Conservation (phyloP, 2,797 vertebrate species). For the Tiaroga cobitis region DNA sequence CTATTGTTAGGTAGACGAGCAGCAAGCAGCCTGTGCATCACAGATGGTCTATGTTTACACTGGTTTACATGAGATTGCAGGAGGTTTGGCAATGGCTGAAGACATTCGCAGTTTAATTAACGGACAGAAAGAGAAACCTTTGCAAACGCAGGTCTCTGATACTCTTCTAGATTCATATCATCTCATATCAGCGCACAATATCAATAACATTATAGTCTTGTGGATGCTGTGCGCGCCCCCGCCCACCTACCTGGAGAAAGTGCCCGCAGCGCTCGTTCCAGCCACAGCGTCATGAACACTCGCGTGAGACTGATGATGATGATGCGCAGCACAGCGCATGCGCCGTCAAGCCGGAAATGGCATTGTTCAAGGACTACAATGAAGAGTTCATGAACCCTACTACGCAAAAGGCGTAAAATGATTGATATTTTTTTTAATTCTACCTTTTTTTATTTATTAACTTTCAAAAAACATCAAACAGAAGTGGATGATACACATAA, state of each 20-base stretch:
- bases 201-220: constrained; percentile 50
- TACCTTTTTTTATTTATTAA: neutral
- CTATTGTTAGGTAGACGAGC: neutral
- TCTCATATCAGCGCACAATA: neutral
- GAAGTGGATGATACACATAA: neutral
- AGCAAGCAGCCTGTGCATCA: neutral
- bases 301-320: constrained; percentile 61
- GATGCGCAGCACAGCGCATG: constrained; percentile 67
- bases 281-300: constrained; percentile 67
- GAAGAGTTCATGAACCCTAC: neutral
- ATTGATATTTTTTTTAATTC: neutral
- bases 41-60: constrained; percentile 22
- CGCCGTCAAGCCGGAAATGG: constrained; percentile 64
- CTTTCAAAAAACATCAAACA: neutral
- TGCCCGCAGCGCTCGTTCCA: constrained; percentile 68
- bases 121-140: neutral
- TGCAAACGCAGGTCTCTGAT: neutral
- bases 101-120: constrained; percentile 26
- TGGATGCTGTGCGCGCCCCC: constrained; percentile 62
- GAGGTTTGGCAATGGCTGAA: constrained; percentile 26
- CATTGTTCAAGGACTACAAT: neutral
- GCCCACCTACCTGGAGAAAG: constrained; percentile 78
- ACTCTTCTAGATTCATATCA: neutral
- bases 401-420: neutral
- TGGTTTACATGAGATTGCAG: constrained; percentile 11